phyloP scores from a whole-genome alignment of 2,797 vertebrate species.

The Rhincodon typus region DNA sequence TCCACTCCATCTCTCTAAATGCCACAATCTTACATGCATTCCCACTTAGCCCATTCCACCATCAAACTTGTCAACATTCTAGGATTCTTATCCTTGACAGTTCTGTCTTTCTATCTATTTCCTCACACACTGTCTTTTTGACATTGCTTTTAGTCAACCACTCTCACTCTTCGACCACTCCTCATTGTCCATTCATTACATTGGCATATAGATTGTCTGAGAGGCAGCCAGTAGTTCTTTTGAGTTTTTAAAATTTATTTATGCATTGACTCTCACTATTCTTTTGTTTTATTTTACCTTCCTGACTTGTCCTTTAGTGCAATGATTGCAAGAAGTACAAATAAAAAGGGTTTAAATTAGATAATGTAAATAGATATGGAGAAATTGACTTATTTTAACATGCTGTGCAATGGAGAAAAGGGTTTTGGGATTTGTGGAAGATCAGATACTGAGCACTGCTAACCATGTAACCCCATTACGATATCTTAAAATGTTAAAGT shows the following conservation, averaged over 20 bases:
- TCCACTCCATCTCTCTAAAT: neutral
- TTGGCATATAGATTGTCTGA: neutral
- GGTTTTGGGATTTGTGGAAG: neutral
- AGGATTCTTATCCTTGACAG: neutral
- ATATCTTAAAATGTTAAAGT: neutral
- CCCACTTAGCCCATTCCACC: neutral
- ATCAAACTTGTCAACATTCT: neutral
- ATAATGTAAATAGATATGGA: neutral
- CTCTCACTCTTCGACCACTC: neutral
- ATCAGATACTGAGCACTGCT: neutral
- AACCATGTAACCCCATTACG: neutral
- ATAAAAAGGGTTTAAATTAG: neutral
- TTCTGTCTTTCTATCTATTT: neutral
- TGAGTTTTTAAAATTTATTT: neutral
- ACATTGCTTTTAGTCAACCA: neutral
- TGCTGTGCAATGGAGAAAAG: neutral
- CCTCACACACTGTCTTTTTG: neutral
- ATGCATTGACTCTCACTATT: neutral
- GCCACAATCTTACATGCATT: neutral
- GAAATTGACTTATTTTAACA: neutral
- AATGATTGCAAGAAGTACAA: neutral
- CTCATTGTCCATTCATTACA: neutral
- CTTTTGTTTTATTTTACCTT: too few species aligned
- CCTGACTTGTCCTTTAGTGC: neutral
- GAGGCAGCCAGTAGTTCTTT: neutral